phyloP scores from a whole-genome alignment of 2,888 invertebrate genomes.

The Ceraclea dissimilis region DNA sequence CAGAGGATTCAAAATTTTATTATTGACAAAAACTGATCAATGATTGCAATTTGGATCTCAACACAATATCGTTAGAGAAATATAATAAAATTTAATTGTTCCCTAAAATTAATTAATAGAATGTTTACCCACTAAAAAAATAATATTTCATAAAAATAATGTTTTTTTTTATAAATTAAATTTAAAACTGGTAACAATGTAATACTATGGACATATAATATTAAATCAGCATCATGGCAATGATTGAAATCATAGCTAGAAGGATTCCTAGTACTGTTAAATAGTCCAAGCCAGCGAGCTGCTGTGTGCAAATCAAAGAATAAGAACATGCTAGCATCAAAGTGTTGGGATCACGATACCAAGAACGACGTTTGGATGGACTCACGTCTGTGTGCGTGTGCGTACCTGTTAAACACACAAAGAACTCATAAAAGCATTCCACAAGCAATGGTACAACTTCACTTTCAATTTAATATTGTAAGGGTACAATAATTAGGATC shows the following conservation, averaged over 20 bases:
- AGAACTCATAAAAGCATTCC: background rate
- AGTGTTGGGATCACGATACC: constrained; percentile 55
- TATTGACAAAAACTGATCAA: too few relatives aligned
- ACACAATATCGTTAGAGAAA: too few relatives aligned
- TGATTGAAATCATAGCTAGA: constrained; percentile 65
- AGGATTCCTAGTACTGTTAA: constrained; percentile 67
- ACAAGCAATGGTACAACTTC: background rate
- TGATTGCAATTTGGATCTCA: too few relatives aligned
- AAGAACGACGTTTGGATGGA: constrained; percentile 34
- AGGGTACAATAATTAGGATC: too few relatives aligned
- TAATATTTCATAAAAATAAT: too few relatives aligned
- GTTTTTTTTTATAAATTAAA: background rate
- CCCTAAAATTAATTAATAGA: too few relatives aligned
- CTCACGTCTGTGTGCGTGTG: constrained; percentile 34
- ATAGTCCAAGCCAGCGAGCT: constrained; percentile 65
- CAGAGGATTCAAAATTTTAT: too few relatives aligned
- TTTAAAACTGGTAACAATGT: background rate
- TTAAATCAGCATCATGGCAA: constrained; percentile 57
- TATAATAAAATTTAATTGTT: too few relatives aligned
- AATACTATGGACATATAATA: background rate
- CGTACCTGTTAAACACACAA: constrained; percentile 32
- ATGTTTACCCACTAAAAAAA: too few relatives aligned
- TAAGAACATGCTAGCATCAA: constrained; percentile 71
- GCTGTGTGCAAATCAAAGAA: constrained; percentile 62
- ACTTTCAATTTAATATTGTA: too few relatives aligned